Percentiles rank a stretch among this genome's conserved stretches.
phyloP scores from a whole-genome alignment of 2,113 vertebrate species.

The Corythornis madagascariensis region DNA sequence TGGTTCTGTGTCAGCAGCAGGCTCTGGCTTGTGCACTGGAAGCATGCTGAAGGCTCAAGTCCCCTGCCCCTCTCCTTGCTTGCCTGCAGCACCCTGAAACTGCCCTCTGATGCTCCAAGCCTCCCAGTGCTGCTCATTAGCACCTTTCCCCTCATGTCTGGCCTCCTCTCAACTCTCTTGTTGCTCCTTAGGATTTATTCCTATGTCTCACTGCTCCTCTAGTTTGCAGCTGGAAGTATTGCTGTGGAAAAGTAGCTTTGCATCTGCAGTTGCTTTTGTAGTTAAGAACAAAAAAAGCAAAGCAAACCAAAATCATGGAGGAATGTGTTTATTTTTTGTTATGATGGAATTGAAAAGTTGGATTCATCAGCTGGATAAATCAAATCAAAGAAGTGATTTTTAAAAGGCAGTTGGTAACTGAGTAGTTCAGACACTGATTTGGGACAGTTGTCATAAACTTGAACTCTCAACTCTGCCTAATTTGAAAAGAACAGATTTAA shows the following conservation, averaged over 20 bases:
- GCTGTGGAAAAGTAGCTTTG: neutral
- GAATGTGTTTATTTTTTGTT: neutral
- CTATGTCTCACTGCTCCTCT: neutral
- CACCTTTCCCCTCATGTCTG: neutral
- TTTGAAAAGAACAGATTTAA: neutral
- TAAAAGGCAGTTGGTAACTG: neutral
- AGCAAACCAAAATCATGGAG: neutral
- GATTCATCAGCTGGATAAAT: neutral
- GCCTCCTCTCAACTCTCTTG: neutral
- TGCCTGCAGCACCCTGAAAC: neutral
- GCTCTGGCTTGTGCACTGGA: neutral
- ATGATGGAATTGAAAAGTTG: neutral
- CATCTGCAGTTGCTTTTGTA: neutral
- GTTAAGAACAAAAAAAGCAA: neutral
- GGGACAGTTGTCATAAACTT: neutral
- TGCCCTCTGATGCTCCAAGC: accelerated
- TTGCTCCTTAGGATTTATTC: neutral
- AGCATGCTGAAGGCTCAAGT: neutral
- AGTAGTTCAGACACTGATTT: neutral
- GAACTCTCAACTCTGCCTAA: neutral
- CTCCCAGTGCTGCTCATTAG: neutral
- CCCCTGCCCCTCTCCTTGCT: no score
- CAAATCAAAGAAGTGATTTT: neutral
- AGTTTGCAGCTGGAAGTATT: neutral
- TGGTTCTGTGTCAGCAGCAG: neutral